Evolutionary conservation across 1,140 invertebrate genomes (phyloP).

Genomic region (Panulirus ornatus): DNA sequence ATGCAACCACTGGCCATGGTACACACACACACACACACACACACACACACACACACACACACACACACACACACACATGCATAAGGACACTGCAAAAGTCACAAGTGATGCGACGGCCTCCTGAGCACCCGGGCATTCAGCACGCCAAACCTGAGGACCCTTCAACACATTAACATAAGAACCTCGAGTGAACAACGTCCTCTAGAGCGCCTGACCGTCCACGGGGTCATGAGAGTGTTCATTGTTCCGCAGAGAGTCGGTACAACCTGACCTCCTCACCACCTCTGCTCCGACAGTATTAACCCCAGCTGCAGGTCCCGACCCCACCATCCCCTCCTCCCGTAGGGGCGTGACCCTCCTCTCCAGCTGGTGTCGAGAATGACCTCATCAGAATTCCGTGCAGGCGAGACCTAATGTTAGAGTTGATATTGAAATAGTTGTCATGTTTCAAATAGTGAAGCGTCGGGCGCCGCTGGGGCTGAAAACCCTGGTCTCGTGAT

Average conservation of each 20-base stretch:
- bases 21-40: neutral
- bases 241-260: too few relatives aligned
- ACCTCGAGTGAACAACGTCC: too few relatives aligned
- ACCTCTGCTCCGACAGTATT: neutral
- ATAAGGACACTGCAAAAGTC: too few relatives aligned
- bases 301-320: neutral
- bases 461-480: constrained; percentile 25
- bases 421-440: constrained; percentile 72
- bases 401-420: constrained; percentile 70
- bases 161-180: too few relatives aligned
- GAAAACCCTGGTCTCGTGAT: constrained; percentile 41
- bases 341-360: neutral
- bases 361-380: constrained; percentile 62
- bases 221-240: too few relatives aligned
- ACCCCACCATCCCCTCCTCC: constrained; percentile 4
- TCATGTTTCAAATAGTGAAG: constrained; percentile 70
- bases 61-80: neutral
- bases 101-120: too few relatives aligned
- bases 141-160: too few relatives aligned
- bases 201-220: too few relatives aligned
- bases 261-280: constrained; percentile 8
- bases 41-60: neutral
- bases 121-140: too few relatives aligned
- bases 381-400: constrained; percentile 70
- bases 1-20: too few relatives aligned